These are phyloP conservation scores for Ramazzottius varieornatus DNA, from an alignment of 2,888 invertebrate genomes.

Conservation along the genomic window DNA sequence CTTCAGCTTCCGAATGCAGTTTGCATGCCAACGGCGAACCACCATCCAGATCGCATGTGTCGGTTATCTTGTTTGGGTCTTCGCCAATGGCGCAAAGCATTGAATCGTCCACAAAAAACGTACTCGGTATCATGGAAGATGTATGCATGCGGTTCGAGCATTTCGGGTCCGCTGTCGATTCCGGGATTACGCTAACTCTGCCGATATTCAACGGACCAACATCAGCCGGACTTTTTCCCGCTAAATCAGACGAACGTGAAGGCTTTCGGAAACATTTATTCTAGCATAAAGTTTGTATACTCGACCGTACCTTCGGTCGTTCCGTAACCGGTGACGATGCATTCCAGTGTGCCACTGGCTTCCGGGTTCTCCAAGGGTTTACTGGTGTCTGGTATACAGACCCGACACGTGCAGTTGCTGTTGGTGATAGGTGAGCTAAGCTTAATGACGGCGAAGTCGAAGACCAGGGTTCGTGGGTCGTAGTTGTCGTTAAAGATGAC, in stretches of 20 bases:
- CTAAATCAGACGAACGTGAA: not conserved
- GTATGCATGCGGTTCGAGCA: not conserved
- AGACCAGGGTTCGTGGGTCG: not conserved
- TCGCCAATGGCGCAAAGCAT: constrained; percentile 2
- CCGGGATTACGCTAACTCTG: not conserved
- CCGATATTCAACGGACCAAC: not conserved
- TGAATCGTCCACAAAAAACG: not conserved
- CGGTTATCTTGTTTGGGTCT: not conserved
- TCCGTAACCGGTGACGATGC: constrained; percentile 1
- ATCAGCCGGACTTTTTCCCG: not conserved
- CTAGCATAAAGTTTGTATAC: not conserved
- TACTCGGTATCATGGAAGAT: not conserved
- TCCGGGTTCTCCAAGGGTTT: not conserved
- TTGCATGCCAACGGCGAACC: not conserved
- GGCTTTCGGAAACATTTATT: not conserved
- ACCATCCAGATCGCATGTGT: not conserved
- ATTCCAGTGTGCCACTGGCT: not conserved
- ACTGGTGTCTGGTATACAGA: not conserved
- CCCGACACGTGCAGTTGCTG: not conserved
- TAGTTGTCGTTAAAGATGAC: not conserved
- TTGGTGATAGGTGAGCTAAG: not conserved
- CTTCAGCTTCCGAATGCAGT: not conserved
- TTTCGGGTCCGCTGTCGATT: not conserved
- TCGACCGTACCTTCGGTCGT: not conserved
- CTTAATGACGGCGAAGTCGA: not conserved